A percentile compares a stretch with the other conserved stretches of the same genome.
Evolutionary conservation across 2,888 invertebrate species (phyloP).

Genomic region (Agrochola macilenta): DNA sequence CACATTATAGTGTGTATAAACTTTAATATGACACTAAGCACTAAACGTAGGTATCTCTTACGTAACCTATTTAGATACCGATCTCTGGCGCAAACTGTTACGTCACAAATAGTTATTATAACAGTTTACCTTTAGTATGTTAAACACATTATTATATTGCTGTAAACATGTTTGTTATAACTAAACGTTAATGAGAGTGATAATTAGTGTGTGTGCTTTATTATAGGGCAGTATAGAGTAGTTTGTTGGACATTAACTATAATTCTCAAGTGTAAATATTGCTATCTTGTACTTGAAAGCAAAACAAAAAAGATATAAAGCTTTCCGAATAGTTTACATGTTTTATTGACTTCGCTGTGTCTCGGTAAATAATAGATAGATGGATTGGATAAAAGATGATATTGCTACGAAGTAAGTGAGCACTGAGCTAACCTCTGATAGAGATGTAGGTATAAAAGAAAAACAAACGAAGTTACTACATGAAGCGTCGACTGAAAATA

Average conservation of each 20-base stretch:
- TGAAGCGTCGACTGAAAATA: too few species aligned
- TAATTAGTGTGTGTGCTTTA: constrained; percentile 10
- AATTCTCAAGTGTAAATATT: background rate
- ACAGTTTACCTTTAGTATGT: constrained; percentile 9
- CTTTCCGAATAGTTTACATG: background rate
- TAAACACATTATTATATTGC: constrained; percentile 11
- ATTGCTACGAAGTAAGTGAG: background rate
- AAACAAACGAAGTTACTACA: too few species aligned
- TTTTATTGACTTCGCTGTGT: background rate
- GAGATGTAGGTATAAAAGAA: background rate
- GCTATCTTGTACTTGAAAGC: background rate
- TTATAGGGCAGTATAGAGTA: background rate
- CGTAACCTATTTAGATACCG: constrained; percentile 41
- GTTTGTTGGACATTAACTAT: background rate
- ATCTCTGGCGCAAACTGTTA: constrained; percentile 20
- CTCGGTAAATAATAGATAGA: background rate
- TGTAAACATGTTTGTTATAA: background rate
- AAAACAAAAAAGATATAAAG: background rate
- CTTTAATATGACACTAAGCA: constrained; percentile 45
- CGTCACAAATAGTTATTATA: constrained; percentile 45
- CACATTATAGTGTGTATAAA: constrained; percentile 24
- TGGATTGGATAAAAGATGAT: background rate
- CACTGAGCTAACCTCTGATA: background rate
- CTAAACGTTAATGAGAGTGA: background rate
- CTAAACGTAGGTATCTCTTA: constrained; percentile 23